Percentiles rank a stretch among this genome's conserved stretches.
These are phyloP conservation scores for Brachyhypopomus gauderio DNA, from an alignment of 2,113 vertebrate species.

Conservation along the genomic window DNA sequence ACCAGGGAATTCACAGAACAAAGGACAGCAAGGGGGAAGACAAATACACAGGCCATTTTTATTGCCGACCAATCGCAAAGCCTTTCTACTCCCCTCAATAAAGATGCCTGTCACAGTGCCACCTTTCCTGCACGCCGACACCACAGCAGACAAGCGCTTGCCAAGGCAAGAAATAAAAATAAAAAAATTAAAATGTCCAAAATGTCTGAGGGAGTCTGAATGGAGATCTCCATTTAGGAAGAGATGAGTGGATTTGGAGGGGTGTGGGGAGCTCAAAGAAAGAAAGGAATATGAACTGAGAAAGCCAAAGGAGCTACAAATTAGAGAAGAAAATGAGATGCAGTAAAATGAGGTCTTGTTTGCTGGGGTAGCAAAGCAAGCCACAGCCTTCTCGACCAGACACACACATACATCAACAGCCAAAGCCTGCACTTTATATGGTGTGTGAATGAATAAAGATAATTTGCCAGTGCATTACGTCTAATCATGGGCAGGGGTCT, in stretches of 20 bases:
- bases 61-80: slow-evolving; percentile 9
- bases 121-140: slow-evolving; percentile 5
- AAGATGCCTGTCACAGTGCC: slow-evolving; percentile 18
- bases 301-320: background rate
- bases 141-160: slow-evolving; percentile 25
- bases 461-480: background rate
- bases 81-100: background rate
- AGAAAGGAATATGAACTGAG: background rate
- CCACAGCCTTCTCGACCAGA: background rate
- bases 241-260: background rate
- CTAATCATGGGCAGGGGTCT: background rate
- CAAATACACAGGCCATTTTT: slow-evolving; percentile 1
- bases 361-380: slow-evolving; percentile 8
- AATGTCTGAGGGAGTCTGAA: background rate
- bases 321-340: background rate
- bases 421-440: background rate
- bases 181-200: background rate
- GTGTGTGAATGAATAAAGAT: slow-evolving; percentile 7
- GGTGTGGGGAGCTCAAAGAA: background rate
- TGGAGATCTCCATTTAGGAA: background rate
- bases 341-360: background rate
- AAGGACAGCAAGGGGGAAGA: background rate
- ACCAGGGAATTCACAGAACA: background rate
- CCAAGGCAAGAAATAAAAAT: background rate
- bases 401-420: background rate